Evolutionary conservation across 2,797 vertebrate species (phyloP), one percentile per base, ranked within the genome.

Genomic region (Manis crassicaudata): DNA sequence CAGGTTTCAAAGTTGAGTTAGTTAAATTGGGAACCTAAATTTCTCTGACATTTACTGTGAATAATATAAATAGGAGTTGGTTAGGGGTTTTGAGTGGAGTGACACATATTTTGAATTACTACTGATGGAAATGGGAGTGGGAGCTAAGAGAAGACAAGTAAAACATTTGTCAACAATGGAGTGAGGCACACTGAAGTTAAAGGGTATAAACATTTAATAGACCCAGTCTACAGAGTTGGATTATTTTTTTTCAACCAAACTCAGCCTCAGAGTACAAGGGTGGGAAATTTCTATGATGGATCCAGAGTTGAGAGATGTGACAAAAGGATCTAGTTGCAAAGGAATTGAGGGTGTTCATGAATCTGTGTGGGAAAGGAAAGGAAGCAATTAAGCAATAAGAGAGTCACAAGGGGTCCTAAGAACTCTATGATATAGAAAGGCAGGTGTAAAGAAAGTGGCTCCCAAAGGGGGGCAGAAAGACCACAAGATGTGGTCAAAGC

Each of bases 21-120:
- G 20, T 87, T 76, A 75, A 94, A 68, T 23, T 88, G 62, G 54
- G 13, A 67, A 62, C 5, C n/a, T 52, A n/a, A 13, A 2, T 29
- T 87, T 72, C n/a, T 68, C 23, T 86, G 67, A n/a, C 21, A 81
- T 93, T 93, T 92, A 56, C 58, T 58, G 3, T 52, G 6, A 10
- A 35, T n/a, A 84, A 67, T 67, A 75, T 90, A 76, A 88, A 46
- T 35, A 94, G 35, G 54, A 62, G 5, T 75, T 93, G 16, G 18
- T 52, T 85, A 85, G 46, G 27, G 46, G 29, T 60, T 87, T 85
- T 79, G 21, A 84, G 32, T 76, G n/a, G 23, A 91, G 12, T 50
- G 46, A 77, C 20, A 86, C 46, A 58, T 73, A 29, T 88, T 94
- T 92, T 88, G 72, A 90, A 63, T 95, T 76, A 73, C n/a, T 63